Evolutionary conservation across 2,888 invertebrate species (phyloP).

Genomic region (Crepidodera aurea): DNA sequence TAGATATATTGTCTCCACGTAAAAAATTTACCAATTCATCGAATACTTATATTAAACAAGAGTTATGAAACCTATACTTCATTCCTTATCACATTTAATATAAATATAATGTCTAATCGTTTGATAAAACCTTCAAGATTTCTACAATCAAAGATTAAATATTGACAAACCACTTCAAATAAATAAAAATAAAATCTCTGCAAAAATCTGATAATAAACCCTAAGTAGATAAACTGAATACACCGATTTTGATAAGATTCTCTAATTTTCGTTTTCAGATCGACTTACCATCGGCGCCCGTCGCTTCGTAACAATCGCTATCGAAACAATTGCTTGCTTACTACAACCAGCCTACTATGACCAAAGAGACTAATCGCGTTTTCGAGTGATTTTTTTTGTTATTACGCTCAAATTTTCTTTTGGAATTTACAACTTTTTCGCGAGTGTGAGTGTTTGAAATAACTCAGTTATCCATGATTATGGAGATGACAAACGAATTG

Average conservation of each 20-base stretch:
- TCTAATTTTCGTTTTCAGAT: conserved; percentile 38
- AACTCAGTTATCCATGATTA: conserved; percentile 57
- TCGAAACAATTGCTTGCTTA: conserved; percentile 36
- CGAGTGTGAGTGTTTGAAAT: conserved; percentile 50
- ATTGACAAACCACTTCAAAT: conserved; percentile 25
- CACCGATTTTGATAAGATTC: neutral
- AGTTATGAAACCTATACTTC: neutral
- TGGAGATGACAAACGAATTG: conserved; percentile 63
- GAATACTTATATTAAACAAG: neutral
- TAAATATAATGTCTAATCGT: conserved; percentile 13
- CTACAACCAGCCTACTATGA: conserved; percentile 36
- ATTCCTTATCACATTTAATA: conserved; percentile 9
- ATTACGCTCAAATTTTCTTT: neutral
- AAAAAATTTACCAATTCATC: neutral
- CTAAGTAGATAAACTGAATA: conserved; percentile 9
- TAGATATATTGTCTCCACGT: too few relatives aligned
- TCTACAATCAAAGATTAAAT: conserved; percentile 25
- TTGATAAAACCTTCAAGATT: conserved; percentile 30
- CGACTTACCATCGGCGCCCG: conserved; percentile 38
- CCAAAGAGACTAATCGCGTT: conserved; percentile 36
- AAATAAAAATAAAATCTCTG: conserved; percentile 38
- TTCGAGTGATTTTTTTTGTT: conserved; percentile 26
- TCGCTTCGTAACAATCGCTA: conserved; percentile 41
- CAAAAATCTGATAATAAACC: conserved; percentile 32
- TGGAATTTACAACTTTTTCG: conserved; percentile 40